These are phyloP conservation scores for Pelobates fuscus DNA, from an alignment of 2,113 vertebrate species.

Conservation along the genomic window DNA sequence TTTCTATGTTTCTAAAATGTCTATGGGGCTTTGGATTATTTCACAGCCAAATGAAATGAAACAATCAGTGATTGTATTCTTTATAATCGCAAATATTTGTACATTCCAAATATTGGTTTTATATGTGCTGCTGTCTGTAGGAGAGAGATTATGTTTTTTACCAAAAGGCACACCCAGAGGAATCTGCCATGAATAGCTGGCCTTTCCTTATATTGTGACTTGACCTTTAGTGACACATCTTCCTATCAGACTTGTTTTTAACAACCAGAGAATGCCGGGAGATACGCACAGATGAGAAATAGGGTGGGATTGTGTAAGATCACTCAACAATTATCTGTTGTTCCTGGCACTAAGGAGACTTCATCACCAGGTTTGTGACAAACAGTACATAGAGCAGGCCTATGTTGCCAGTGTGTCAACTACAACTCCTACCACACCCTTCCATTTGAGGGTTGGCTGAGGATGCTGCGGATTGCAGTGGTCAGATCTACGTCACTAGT, in stretches of 20 bases:
- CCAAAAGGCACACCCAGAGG: conserved; percentile 29
- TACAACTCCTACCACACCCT: too few relatives aligned
- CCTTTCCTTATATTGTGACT: conserved; percentile 30
- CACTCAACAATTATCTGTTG: conserved; percentile 2
- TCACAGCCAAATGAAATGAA: neutral
- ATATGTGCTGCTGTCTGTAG: neutral
- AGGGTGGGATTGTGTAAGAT: conserved; percentile 25
- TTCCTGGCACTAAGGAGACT: conserved; percentile 33
- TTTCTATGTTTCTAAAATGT: too few relatives aligned
- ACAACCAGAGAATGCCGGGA: too few relatives aligned
- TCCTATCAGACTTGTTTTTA: conserved; percentile 19
- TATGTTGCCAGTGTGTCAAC: too few relatives aligned
- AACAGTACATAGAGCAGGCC: neutral
- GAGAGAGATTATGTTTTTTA: neutral
- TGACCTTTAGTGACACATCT: conserved; percentile 33
- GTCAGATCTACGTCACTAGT: too few relatives aligned
- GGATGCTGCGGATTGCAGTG: too few relatives aligned
- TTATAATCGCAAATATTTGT: neutral
- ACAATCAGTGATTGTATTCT: neutral
- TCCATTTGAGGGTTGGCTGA: too few relatives aligned
- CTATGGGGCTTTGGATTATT: too few relatives aligned
- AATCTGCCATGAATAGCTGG: neutral
- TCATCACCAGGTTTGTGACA: neutral
- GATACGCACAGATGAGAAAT: neutral
- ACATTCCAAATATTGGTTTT: neutral